Percentiles rank a stretch among this genome's conserved stretches.
These are phyloP conservation scores for Leptinotarsa tumamoca DNA, from an alignment of 2,888 invertebrate species.

Conservation along the genomic window DNA sequence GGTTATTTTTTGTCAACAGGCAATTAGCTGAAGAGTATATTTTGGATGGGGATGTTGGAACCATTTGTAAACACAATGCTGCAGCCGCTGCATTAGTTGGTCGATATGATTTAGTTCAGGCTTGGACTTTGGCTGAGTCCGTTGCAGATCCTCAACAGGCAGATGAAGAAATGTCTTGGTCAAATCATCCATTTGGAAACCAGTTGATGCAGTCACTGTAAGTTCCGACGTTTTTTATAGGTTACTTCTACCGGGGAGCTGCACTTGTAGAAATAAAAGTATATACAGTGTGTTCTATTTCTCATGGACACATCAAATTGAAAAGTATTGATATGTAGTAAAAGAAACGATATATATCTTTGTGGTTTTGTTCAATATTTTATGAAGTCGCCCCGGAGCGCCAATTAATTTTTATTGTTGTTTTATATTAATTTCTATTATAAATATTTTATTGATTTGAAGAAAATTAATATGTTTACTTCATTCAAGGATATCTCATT, in stretches of 20 bases:
- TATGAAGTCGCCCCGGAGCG: too few relatives aligned
- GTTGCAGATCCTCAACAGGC: slow-evolving; percentile 68
- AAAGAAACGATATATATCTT: too few relatives aligned
- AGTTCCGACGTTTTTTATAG: slow-evolving; percentile 60
- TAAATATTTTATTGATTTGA: too few relatives aligned
- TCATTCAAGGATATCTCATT: slow-evolving; percentile 79
- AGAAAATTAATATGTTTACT: too few relatives aligned
- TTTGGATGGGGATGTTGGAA: slow-evolving; percentile 70
- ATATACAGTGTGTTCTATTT: slow-evolving; percentile 6
- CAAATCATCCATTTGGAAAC: slow-evolving; percentile 88
- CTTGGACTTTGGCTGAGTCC: slow-evolving; percentile 87
- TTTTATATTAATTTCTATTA: too few relatives aligned
- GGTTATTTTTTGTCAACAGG: slow-evolving; percentile 82
- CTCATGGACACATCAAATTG: neutral
- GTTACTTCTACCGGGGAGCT: neutral
- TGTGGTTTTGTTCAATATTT: too few relatives aligned
- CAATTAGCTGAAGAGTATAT: slow-evolving; percentile 87
- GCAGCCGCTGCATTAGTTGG: slow-evolving; percentile 80
- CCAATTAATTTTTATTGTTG: too few relatives aligned
- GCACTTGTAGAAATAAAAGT: neutral
- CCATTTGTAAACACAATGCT: slow-evolving; percentile 86
- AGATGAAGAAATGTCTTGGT: slow-evolving; percentile 82
- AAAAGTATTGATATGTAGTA: slow-evolving; percentile 41
- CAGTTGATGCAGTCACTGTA: slow-evolving; percentile 87
- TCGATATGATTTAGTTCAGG: slow-evolving; percentile 85